These are phyloP conservation scores for Mystacornis crossleyi DNA, from an alignment of 2,113 vertebrate genomes.

Conservation along the genomic window DNA sequence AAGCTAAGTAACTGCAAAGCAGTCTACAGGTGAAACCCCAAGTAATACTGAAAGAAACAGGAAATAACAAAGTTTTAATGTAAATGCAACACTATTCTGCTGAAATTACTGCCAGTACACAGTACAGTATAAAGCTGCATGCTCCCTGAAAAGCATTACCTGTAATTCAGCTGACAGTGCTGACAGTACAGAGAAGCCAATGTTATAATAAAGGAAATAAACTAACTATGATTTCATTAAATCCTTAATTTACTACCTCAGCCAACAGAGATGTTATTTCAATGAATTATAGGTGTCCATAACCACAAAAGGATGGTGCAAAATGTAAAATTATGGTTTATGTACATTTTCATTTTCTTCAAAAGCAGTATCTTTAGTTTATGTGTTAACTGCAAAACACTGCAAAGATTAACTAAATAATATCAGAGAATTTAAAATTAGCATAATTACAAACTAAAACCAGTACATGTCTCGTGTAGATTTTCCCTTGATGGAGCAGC, in stretches of 20 bases:
- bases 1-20: neutral
- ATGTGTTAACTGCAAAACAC: neutral
- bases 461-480: conserved; percentile 69
- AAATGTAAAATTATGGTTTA: neutral
- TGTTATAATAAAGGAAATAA: neutral
- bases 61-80: neutral
- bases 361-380: neutral
- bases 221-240: neutral
- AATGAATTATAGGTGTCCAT: neutral
- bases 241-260: neutral
- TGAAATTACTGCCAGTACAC: neutral
- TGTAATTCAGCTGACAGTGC: neutral
- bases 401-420: neutral
- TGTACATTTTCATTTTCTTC: neutral
- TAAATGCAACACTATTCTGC: neutral
- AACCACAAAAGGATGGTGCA: neutral
- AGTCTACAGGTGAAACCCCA: neutral
- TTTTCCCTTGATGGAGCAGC: conserved; percentile 78
- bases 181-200: neutral
- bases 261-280: neutral
- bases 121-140: neutral
- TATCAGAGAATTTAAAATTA: neutral
- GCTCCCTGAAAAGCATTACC: neutral
- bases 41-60: neutral
- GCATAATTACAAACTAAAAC: conserved; percentile 63